phyloP scores from a whole-genome alignment of 2,797 vertebrate genomes.

The Parauchenoglanis ngamensis region DNA sequence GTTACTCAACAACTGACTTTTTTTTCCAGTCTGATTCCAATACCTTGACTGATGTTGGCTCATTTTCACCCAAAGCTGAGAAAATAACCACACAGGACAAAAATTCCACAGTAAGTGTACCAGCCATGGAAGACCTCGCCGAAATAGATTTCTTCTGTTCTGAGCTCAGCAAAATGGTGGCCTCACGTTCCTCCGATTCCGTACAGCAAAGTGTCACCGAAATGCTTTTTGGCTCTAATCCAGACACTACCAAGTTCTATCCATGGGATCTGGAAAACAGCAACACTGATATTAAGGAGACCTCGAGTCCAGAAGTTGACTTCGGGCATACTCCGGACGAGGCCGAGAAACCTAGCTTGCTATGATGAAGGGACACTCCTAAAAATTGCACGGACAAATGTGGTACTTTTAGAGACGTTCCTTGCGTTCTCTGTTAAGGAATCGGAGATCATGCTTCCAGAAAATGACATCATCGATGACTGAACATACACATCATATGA shows the following conservation, averaged over 20 bases:
- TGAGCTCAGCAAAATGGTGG: slow-evolving; percentile 60
- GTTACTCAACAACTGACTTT: slow-evolving; percentile 36
- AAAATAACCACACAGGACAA: slow-evolving; percentile 14
- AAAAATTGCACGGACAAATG: neutral
- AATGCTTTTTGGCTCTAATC: slow-evolving; percentile 59
- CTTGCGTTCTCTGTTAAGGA: neutral
- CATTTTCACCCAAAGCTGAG: slow-evolving; percentile 18
- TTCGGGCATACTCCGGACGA: neutral
- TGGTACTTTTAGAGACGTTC: slow-evolving; percentile 13
- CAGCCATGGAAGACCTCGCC: slow-evolving; percentile 44
- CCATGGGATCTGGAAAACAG: slow-evolving; percentile 59
- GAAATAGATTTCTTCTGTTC: slow-evolving; percentile 59
- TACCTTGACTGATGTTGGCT: slow-evolving; percentile 16
- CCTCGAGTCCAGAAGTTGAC: slow-evolving; percentile 23
- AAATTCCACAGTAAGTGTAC: slow-evolving; percentile 29
- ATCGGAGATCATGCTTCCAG: slow-evolving; percentile 10
- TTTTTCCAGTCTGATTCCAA: slow-evolving; percentile 43
- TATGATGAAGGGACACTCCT: slow-evolving; percentile 30
- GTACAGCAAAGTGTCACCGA: slow-evolving; percentile 59
- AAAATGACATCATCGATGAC: neutral
- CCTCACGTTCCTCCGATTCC: slow-evolving; percentile 53
- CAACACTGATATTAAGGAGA: slow-evolving; percentile 39
- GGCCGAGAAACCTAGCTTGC: slow-evolving; percentile 30
- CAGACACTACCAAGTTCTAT: slow-evolving; percentile 56
- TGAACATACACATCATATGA: slow-evolving; percentile 5